Conservation (phyloP, 2,113 vertebrate genomes). For the Heliornis fulica region DNA sequence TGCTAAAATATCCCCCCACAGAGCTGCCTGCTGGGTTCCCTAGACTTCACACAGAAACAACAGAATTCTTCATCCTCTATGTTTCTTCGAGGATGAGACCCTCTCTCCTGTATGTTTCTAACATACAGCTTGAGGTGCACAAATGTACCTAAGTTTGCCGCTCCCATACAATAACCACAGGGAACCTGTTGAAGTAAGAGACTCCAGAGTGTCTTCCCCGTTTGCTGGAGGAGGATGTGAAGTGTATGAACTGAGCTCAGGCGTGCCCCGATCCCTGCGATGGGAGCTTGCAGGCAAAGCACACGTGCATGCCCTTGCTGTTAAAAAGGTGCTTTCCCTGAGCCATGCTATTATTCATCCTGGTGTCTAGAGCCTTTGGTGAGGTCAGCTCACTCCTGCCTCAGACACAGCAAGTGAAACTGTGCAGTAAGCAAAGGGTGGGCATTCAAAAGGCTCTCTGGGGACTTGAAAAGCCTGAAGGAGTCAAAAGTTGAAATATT, state of each 20-base stretch:
- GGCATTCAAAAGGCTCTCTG: background rate
- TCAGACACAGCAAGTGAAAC: background rate
- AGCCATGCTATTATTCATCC: background rate
- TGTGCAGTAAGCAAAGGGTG: background rate
- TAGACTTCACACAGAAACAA: background rate
- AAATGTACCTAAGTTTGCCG: background rate
- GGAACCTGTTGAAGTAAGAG: background rate
- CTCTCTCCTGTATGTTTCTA: background rate
- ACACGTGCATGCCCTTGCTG: fast-evolving
- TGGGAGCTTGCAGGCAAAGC: background rate
- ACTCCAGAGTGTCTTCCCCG: background rate
- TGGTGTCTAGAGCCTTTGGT: background rate
- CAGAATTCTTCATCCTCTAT: background rate
- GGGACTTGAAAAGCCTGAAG: background rate
- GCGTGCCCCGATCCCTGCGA: background rate
- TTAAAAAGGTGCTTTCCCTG: background rate
- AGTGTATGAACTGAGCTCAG: background rate
- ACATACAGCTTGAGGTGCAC: background rate
- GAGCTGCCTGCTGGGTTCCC: background rate
- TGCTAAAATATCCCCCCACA: background rate
- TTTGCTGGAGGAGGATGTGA: background rate
- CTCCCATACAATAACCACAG: background rate
- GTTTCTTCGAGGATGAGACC: fast-evolving
- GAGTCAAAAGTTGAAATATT: slow-evolving; percentile 4
- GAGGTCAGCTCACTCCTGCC: background rate